A percentile compares a stretch with the other conserved stretches of the same genome.
phyloP scores from a whole-genome alignment of 2,113 vertebrate genomes.

The Lamprotornis superbus region DNA sequence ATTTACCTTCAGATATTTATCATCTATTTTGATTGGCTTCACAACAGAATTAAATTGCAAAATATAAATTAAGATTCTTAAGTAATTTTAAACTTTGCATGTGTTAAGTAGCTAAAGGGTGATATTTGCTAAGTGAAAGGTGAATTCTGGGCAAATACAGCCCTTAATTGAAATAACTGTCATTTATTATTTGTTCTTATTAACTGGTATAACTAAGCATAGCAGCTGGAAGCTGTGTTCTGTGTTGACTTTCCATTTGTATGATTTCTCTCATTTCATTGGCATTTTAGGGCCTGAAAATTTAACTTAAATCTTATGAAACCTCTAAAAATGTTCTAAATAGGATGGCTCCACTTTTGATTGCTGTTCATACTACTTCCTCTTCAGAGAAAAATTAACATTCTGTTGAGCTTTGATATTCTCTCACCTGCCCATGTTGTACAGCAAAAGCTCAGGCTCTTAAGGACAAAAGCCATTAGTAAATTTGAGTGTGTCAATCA shows the following conservation, averaged over 20 bases:
- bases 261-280: neutral
- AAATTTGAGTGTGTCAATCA: neutral
- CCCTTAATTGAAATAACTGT: neutral
- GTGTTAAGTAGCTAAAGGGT: slow-evolving; percentile 6
- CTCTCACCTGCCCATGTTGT: neutral
- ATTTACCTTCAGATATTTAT: slow-evolving; percentile 46
- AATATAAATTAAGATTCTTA: slow-evolving; percentile 36
- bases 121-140: slow-evolving; percentile 8
- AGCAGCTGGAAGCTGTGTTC: neutral
- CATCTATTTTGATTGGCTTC: slow-evolving; percentile 30
- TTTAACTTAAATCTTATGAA: neutral
- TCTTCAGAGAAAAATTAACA: neutral
- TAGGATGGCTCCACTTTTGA: neutral
- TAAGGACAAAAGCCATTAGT: neutral
- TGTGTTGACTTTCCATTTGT: neutral
- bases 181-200: neutral
- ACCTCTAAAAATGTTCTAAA: neutral
- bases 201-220: neutral
- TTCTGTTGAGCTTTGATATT: neutral
- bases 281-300: neutral
- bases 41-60: slow-evolving; percentile 51
- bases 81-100: neutral
- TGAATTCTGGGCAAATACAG: slow-evolving; percentile 13
- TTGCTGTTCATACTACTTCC: neutral
- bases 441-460: neutral